Percentiles rank a stretch among this genome's conserved stretches.
phyloP scores from a whole-genome alignment of 2,797 vertebrate species.

The Huso huso region DNA sequence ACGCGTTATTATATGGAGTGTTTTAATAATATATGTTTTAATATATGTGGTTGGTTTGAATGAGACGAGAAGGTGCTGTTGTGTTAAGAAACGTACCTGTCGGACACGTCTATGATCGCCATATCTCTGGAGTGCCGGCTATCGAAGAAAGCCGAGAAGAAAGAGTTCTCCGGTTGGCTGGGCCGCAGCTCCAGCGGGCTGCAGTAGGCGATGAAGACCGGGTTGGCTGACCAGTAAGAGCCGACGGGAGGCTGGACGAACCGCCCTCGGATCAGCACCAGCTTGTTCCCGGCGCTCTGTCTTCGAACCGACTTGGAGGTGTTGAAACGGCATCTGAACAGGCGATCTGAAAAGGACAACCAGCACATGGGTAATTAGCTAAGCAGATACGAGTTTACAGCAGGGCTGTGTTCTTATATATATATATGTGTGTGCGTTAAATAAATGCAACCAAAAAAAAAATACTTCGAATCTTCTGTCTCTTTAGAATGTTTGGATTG shows the following conservation, averaged over 20 bases:
- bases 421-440: not conserved
- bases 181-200: conserved; percentile 75
- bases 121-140: conserved; percentile 74
- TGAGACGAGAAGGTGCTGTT: conserved; percentile 10
- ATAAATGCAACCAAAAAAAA: not conserved
- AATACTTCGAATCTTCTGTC: not conserved
- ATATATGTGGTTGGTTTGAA: conserved; percentile 20
- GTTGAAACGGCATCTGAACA: conserved; percentile 87
- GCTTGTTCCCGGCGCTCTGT: conserved; percentile 86
- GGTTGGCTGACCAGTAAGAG: conserved; percentile 85
- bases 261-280: conserved; percentile 76
- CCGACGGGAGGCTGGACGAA: conserved; percentile 69
- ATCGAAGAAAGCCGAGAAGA: conserved; percentile 75
- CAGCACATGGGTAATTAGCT: not conserved
- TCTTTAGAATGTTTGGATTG: too few species aligned
- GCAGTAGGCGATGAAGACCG: conserved; percentile 84
- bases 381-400: not conserved
- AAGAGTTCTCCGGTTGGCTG: conserved; percentile 52
- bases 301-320: conserved; percentile 84
- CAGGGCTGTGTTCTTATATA: not conserved
- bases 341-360: conserved; percentile 54
- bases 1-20: too few species aligned
- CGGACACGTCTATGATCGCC: conserved; percentile 70
- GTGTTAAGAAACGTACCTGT: conserved; percentile 56
- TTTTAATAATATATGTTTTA: too few species aligned